A percentile compares a stretch with the other conserved stretches of the same genome.
Conservation (phyloP, 2,797 vertebrate species). For the Pantherophis alleghaniensis region DNA sequence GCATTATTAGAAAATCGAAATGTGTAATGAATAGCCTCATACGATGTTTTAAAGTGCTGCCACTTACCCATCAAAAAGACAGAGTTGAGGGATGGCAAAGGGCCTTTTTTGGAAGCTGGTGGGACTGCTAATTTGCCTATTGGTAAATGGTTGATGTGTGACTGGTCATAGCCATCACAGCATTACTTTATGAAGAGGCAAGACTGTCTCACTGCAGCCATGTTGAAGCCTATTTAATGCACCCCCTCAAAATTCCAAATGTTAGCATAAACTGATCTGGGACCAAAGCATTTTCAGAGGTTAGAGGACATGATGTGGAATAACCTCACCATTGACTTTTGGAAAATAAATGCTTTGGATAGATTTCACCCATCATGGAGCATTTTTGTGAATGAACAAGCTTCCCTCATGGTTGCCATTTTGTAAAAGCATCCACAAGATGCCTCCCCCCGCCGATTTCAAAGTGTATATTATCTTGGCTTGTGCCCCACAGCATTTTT, state of each 20-base stretch:
- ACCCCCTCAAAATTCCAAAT: not conserved
- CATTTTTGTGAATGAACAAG: not conserved
- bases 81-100: not conserved
- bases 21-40: not conserved
- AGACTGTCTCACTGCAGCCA: not conserved
- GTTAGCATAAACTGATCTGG: not conserved
- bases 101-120: not conserved
- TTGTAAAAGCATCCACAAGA: not conserved
- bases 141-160: not conserved
- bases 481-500: not conserved
- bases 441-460: accelerated
- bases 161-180: not conserved
- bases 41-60: not conserved
- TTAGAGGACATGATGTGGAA: not conserved
- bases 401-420: not conserved
- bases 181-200: not conserved
- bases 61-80: not conserved
- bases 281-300: not conserved
- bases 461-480: not conserved
- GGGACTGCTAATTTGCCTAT: not conserved
- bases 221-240: not conserved
- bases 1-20: not conserved
- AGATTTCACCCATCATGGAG: not conserved
- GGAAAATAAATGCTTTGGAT: not conserved
- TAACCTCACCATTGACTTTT: not conserved